Percentiles rank a stretch among this genome's conserved stretches.
These are phyloP conservation scores for Scaptomyza hsui DNA, from an alignment of 1,140 invertebrate species.

Conservation along the genomic window DNA sequence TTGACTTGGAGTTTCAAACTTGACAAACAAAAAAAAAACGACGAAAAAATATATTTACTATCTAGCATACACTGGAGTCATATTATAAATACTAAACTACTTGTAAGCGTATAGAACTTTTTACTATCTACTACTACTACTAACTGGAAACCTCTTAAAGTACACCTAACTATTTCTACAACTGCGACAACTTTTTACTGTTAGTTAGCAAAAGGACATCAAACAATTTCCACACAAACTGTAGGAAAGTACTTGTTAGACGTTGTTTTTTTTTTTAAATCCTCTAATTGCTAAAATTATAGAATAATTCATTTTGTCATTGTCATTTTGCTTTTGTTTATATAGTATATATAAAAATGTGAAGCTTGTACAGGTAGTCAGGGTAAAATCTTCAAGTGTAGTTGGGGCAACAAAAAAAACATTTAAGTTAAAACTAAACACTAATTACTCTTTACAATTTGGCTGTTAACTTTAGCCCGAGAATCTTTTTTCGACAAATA, in stretches of 20 bases:
- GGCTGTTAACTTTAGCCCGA: conserved; percentile 63
- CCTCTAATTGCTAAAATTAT: conserved; percentile 6
- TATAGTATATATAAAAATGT: conserved; percentile 8
- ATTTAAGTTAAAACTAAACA: conserved; percentile 20
- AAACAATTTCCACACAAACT: conserved; percentile 24
- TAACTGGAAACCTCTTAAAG: conserved; percentile 14
- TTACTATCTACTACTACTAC: conserved; percentile 31
- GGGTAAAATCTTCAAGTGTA: conserved; percentile 44
- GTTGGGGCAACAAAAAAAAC: not conserved
- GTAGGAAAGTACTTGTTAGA: conserved; percentile 34
- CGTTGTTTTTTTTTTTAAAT: conserved; percentile 43
- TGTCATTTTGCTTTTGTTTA: conserved; percentile 20
- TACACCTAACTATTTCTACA: conserved; percentile 37
- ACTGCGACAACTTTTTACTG: conserved; percentile 37
- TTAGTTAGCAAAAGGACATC: conserved; percentile 30
- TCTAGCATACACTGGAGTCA: conserved; percentile 46
- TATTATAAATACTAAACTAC: conserved; percentile 42
- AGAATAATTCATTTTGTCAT: conserved; percentile 42
- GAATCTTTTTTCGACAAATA: conserved; percentile 28
- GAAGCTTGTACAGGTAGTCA: conserved; percentile 67
- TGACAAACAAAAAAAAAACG: conserved; percentile 26
- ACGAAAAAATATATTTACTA: conserved; percentile 40
- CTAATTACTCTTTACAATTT: conserved; percentile 60
- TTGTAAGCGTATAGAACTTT: conserved; percentile 42
- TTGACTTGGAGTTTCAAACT: conserved; percentile 75